phyloP scores from a whole-genome alignment of 2,113 vertebrate genomes.

The Buteo buteo region DNA sequence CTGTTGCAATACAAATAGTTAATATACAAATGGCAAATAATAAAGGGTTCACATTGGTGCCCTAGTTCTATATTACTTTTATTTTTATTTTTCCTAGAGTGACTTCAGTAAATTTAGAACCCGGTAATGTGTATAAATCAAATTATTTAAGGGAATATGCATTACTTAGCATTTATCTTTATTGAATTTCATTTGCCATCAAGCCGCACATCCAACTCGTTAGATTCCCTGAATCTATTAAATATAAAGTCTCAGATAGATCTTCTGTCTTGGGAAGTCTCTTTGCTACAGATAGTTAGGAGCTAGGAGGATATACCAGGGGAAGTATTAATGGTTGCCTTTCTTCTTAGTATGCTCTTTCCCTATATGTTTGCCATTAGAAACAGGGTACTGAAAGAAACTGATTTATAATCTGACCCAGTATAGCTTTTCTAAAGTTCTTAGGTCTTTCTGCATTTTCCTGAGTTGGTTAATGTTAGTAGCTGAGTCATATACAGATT shows the following conservation, averaged over 20 bases:
- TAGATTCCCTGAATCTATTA: not conserved
- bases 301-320: not conserved
- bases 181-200: conserved; percentile 25
- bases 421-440: not conserved
- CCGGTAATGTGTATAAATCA: not conserved
- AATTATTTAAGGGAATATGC: conserved; percentile 35
- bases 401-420: not conserved
- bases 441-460: not conserved
- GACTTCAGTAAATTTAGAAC: not conserved
- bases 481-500: not conserved
- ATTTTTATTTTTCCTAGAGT: not conserved
- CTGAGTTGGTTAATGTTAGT: not conserved
- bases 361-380: not conserved
- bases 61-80: not conserved
- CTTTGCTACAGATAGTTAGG: not conserved
- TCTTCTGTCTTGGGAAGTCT: not conserved
- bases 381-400: not conserved
- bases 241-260: not conserved
- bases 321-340: not conserved
- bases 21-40: not conserved
- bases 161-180: conserved; percentile 6
- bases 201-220: not conserved
- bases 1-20: not conserved
- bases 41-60: not conserved
- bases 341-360: not conserved